Base-by-base conservation (phyloP, 2,113 vertebrate species). In the Isurus oxyrinchus region DNA sequence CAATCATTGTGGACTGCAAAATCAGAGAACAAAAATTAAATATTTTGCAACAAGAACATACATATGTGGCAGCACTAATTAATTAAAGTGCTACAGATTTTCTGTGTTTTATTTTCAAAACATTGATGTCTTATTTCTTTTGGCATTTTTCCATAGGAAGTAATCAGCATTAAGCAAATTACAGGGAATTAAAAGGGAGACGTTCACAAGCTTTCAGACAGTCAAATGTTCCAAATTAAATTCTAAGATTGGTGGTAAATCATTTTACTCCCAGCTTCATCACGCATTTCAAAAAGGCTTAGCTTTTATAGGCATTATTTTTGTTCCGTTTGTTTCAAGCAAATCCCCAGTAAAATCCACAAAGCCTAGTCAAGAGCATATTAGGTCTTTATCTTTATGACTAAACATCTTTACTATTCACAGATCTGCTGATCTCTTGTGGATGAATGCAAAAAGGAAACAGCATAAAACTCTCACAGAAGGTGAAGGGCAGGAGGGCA, bases 281-380 rank as follows among this genome's bases (percentile, higher is more conserved):
- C 49, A 27, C 21, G 67, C 94, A 95, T 72, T 95, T 69, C 94
- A 95, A 72, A 95, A 95, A 95, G 66, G 94, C 94, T 95, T 95
- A 53, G 94, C 94, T 72, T 95, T 95, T 95, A 95, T 72, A 14
- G 49, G 66, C 94, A 76, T 95, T 19, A 49, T 55, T 55, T 72
- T 76, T 95, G 94, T 95, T 72, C 94, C 49, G 67, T 95, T 95
- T 95, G 94, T 95, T 95, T 95, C 94, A 69, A 61, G 67, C 27
- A 95, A 95, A 95, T 72, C 94, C 94, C 94, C 67, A 55, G 67
- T 69, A 95, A 95, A 72, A 95, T 53, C 67, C 66, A 95, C 94
- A 95, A 95, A 95, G 94, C 94, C 94, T 72, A 49, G 94, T 95
- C 94, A 95, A 95, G 94, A 72, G 94, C 94, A 95, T 55, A 69